Evolutionary conservation across 53 echinoderm and acorn worm species (phyloP).

Genomic region (Temnopleurus reevesii): DNA sequence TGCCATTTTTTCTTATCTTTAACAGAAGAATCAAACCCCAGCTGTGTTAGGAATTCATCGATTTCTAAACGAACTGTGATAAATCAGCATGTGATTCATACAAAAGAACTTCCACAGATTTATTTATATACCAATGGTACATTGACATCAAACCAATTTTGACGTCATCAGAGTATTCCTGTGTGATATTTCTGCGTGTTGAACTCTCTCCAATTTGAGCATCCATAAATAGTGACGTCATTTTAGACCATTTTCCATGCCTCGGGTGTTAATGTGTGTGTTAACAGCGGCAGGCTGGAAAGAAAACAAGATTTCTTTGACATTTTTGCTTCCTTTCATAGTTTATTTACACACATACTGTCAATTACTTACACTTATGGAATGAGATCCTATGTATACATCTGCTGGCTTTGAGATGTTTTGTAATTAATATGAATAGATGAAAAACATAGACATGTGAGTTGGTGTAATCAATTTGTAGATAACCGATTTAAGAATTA

Average conservation of each 20-base stretch:
- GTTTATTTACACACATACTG: too few relatives aligned
- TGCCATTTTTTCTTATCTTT: background rate
- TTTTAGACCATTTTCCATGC: background rate
- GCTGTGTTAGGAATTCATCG: background rate
- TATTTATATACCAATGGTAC: background rate
- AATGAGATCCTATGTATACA: too few relatives aligned
- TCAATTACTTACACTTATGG: too few relatives aligned
- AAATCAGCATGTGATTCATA: background rate
- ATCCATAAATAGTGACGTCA: conserved; percentile 9
- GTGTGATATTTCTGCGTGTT: background rate
- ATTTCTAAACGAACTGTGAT: conserved; percentile 6
- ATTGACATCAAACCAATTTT: background rate
- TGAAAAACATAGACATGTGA: too few relatives aligned
- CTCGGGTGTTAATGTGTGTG: background rate
- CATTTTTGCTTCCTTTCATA: background rate
- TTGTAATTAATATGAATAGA: too few relatives aligned
- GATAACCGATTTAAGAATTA: too few relatives aligned
- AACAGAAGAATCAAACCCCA: background rate
- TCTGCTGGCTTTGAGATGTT: too few relatives aligned
- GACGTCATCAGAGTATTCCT: background rate
- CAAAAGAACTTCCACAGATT: background rate
- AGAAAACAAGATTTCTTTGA: background rate
- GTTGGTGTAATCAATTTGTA: too few relatives aligned
- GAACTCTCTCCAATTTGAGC: background rate
- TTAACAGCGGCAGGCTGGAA: background rate